Percentiles rank a stretch among this genome's conserved stretches.
These are phyloP conservation scores for Furcifer pardalis DNA, from an alignment of 2,797 vertebrate species.

Conservation along the genomic window DNA sequence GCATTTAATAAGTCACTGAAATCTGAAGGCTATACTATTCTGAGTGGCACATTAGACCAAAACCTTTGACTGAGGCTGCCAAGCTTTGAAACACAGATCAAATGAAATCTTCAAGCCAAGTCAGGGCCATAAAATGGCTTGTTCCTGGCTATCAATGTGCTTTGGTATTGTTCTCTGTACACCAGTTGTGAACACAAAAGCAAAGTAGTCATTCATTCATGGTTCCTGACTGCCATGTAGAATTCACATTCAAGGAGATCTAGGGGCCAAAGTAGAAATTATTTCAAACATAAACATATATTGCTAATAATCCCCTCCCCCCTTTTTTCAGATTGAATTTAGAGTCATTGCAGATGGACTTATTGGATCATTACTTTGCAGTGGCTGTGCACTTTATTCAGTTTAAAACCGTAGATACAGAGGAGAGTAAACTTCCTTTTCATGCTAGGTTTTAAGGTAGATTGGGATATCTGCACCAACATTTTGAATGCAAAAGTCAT, in stretches of 20 bases:
- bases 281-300: background rate
- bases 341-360: background rate
- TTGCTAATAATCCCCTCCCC: background rate
- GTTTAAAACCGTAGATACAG: background rate
- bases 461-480: no score
- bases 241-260: background rate
- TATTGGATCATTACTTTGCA: background rate
- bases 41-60: background rate
- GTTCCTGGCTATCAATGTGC: no score
- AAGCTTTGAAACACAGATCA: background rate
- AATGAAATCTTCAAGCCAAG: background rate
- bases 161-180: background rate
- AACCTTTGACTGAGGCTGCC: background rate
- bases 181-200: background rate
- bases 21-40: background rate
- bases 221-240: background rate
- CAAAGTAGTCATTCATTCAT: background rate
- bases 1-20: no score
- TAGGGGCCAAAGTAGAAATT: no score
- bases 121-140: no score
- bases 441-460: background rate
- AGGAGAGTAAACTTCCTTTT: background rate
- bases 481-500: no score
- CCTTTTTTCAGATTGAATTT: background rate
- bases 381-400: background rate